Evolutionary conservation across 1,140 invertebrate genomes (phyloP).

Genomic region (Drosophila pruinosa): DNA sequence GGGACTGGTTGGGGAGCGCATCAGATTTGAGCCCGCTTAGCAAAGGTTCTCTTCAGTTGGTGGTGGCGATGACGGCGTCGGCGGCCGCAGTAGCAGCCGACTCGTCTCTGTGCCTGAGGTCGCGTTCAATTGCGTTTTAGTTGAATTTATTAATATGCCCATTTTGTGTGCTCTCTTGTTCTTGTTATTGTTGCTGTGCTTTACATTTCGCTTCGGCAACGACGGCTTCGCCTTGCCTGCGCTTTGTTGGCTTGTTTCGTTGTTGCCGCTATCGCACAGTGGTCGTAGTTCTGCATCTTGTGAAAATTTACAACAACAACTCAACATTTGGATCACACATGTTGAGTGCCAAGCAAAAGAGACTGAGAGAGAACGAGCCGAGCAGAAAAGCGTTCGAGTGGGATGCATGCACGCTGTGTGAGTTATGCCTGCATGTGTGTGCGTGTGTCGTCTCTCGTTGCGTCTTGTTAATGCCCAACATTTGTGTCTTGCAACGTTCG

Average conservation of each 20-base stretch:
- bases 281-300: conserved; percentile 52
- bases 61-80: conserved; percentile 12
- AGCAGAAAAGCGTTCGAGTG: not conserved
- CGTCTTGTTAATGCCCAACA: conserved; percentile 43
- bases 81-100: not conserved
- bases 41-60: conserved; percentile 32
- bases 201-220: conserved; percentile 23
- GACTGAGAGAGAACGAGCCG: not conserved
- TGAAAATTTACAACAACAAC: conserved; percentile 51
- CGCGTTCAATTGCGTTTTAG: conserved; percentile 61
- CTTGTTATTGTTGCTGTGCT: conserved; percentile 25
- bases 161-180: conserved; percentile 36
- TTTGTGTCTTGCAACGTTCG: conserved; percentile 52
- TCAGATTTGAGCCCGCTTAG: conserved; percentile 64
- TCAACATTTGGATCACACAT: conserved; percentile 76
- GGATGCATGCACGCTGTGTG: not conserved
- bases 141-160: conserved; percentile 57
- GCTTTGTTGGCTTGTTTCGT: conserved; percentile 36
- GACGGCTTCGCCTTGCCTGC: conserved; percentile 18
- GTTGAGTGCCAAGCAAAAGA: conserved; percentile 42
- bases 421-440: conserved; percentile 3
- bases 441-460: conserved; percentile 11
- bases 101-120: conserved; percentile 32
- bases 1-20: conserved; percentile 23
- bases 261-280: conserved; percentile 31